Base-by-base conservation (phyloP, 2,888 invertebrate species). In the Leptodirus hochenwartii region DNA sequence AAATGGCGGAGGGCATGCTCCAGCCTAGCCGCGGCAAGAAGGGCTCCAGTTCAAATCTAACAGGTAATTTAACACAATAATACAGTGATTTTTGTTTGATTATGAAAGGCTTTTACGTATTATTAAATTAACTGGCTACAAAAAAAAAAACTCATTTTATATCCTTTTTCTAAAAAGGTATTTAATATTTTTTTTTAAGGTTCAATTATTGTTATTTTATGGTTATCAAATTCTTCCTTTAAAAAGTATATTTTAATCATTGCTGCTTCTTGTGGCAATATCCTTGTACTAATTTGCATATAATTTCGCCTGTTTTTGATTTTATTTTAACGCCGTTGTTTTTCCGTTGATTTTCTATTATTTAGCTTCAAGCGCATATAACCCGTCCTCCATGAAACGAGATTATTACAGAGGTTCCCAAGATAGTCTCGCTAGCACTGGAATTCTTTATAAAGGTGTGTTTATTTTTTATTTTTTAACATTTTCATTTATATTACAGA, bases 371-470 rank as follows among this genome's bases (percentile, higher is more conserved):
- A 52, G 53, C 44, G 41, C 41, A 39, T 58, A 59, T 45, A 61
- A 57, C 44, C 62, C 65, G 41, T 65, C 68, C 43, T 68, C 71
- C 44, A 77, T 84, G 75, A 72, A 79, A 61, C 72, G 84, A 54
- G 84, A 85, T 64, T 84, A 81, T 69, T 84, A 81, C 66, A 71
- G 81, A 62, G 84, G 85, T 54, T 85, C 84, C 41, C 84, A 84
- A 66, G 85, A 85, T 64, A 81, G 80, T 57, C 68, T 85, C 49
- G 78, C 79, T 46, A 69, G 70, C 48, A 64, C 68, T 39, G 70
- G 72, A 45, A 68, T 71, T 44, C 65, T 74, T 51, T 72, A 78
- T 51, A 65, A 76, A 69, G 80, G 80, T 78, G 66, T 63, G 54
- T 56, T 50, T 47, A 43, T 22, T 36, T 38, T 39, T 37, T 36